Evolutionary conservation across 2,888 invertebrate species (phyloP), one percentile per base, ranked within the genome.

Genomic region (Eristalis intricaria): DNA sequence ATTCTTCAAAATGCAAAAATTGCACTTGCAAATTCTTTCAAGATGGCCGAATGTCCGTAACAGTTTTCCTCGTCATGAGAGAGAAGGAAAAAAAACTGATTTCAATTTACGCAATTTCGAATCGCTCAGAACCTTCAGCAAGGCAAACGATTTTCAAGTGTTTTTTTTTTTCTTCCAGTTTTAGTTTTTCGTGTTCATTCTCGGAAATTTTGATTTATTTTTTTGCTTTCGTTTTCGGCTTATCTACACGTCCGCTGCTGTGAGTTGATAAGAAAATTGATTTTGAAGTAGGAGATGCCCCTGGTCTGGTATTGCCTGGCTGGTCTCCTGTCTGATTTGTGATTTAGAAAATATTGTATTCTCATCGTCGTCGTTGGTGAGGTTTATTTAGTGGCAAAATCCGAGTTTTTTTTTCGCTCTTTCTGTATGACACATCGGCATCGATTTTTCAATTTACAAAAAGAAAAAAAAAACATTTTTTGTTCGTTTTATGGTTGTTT

Each of bases 31-130:
- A 87, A 87, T 87, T 91, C 89, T 91, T 92, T 90, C 92, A 92
- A 92, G 91, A 92, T 92, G 92, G 92, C 92, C 91, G 84, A 87
- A 66, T 63, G 92, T 90, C 89, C 91, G 90, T 91, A 92, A 92
- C 91, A 91, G 91, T 91, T 91, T 90, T 90, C 90, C 43, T 81
- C 32, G 43, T 43, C n/a, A 50, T 50, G 11, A 61, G 23, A 26
- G 40, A 43, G 66, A 68, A 32, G 29, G 50, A 32, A 68, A 50
- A 64, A 66, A 69, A 68, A 68, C n/a, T 22, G 40, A 19, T 66
- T 66, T 38, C 22, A 74, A 82, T 75, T 75, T 83, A 81, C 80
- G 77, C 81, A 81, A 85, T 81, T 77, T 81, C 73, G 68, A 32
- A 19, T 73, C 68, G 84, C 71, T 68, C 22, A 38, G 63, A 81